Evolutionary conservation across 1,140 invertebrate species (phyloP).

Genomic region (Meloidogyne exigua): DNA sequence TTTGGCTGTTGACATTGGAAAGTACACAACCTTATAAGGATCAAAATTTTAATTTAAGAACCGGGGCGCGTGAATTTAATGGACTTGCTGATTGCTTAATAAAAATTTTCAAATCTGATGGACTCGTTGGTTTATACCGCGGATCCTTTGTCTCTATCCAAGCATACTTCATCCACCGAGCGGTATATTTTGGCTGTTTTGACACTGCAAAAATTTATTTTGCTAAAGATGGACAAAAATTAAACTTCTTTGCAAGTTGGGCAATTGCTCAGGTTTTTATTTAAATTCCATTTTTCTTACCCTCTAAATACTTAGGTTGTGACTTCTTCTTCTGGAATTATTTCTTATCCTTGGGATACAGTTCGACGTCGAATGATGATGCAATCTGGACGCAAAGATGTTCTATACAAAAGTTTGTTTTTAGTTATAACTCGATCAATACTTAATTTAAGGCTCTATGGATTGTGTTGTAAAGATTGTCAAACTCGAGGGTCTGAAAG

Average conservation of each 20-base stretch:
- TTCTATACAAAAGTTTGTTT: conserved; percentile 67
- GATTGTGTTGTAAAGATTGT: conserved; percentile 68
- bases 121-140: conserved; percentile 64
- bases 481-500: conserved; percentile 67
- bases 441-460: conserved; percentile 60
- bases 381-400: conserved; percentile 69
- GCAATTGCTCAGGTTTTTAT: conserved; percentile 61
- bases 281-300: neutral
- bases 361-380: conserved; percentile 68
- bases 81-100: conserved; percentile 64
- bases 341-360: conserved; percentile 70
- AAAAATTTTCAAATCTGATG: conserved; percentile 65
- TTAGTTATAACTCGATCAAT: neutral
- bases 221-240: conserved; percentile 59
- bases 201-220: conserved; percentile 64
- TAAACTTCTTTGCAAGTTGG: conserved; percentile 65
- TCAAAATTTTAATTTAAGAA: neutral
- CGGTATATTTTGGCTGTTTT: conserved; percentile 65
- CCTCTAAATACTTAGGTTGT: conserved; percentile 54
- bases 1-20: conserved; percentile 64
- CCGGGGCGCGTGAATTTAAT: conserved; percentile 63
- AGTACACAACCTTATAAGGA: conserved; percentile 28
- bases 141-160: conserved; percentile 66
- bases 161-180: conserved; percentile 66
- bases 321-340: conserved; percentile 68